phyloP scores from a whole-genome alignment of 1,140 invertebrate species.

The Cydia fagiglandana region DNA sequence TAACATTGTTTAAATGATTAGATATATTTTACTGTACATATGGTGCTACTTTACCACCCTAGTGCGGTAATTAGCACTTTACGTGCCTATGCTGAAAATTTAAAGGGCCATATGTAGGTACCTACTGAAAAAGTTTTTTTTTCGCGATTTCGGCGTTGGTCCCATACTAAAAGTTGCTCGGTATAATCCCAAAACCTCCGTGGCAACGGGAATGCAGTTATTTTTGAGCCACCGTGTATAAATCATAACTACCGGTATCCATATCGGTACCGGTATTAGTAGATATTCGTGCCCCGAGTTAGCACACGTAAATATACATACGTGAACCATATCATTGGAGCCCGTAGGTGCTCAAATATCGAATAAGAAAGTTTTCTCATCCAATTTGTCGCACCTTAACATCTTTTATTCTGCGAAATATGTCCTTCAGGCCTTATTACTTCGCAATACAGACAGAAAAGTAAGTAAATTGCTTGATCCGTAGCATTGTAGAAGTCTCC shows the following conservation, averaged over 20 bases:
- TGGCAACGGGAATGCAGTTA: no score
- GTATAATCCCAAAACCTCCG: no score
- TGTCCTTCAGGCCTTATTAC: conserved; percentile 63
- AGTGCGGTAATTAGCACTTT: no score
- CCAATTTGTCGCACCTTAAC: conserved; percentile 72
- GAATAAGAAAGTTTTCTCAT: conserved; percentile 67
- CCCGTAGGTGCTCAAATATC: conserved; percentile 44
- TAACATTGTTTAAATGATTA: background rate
- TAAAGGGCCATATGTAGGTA: no score
- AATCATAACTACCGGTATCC: no score
- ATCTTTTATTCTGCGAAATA: conserved; percentile 62
- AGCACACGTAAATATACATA: background rate
- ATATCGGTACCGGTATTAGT: no score
- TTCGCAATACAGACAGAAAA: conserved; percentile 65
- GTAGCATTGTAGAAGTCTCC: conserved; percentile 71
- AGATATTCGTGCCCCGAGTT: background rate
- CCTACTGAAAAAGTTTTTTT: no score
- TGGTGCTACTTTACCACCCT: no score
- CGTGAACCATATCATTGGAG: conserved; percentile 39
- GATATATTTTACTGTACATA: background rate
- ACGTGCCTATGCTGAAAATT: no score
- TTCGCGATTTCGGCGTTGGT: no score
- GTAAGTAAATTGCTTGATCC: conserved; percentile 72
- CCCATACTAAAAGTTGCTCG: no score
- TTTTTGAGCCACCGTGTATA: no score